Evolutionary conservation across 2,888 invertebrate genomes (phyloP), one percentile per base, ranked within the genome.

Genomic region (Mimas tiliae): DNA sequence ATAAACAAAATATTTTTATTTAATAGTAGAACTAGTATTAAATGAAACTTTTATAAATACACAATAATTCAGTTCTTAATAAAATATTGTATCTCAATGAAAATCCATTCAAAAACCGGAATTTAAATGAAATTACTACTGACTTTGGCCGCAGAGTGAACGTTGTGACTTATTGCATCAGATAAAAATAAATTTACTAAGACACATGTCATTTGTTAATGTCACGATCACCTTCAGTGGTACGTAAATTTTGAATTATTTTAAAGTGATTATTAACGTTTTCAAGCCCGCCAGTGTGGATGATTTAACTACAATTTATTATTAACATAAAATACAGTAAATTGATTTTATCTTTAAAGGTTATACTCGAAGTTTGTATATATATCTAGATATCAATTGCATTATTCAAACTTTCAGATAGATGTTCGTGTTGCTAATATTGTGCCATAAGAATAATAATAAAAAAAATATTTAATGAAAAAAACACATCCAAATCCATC

Each of bases 141-240:
- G 19, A 12, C 6, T 38, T 27, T 16, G 19, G 55, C 19, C 12
- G 38, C 11, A 42, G 38, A 58, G 19, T 42, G 58, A 38, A 58
- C 38, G 19, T 42, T 1, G 19, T 58, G 58, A 58, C 11, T 58
- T 58, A 58, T 58, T 19, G 6, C 38, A 42, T 19, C 11, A 42
- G 58, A 19, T 58, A 42, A 58, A 27, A 58, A 58, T 16, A 12
- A 58, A 58, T 58, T 58, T 58, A 42, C 19, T 38, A 58, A 38
- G 58, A 16, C 58, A 38, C 58, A 58, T 58, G 58, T 14, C 19
- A 64, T 53, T 63, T 58, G 62, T 62, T 47, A 62, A 55, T 47
- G 42, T 4, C 42, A 55, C 7, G 27, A 53, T 52, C 52, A 48
- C 34, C 48, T 63, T 63, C 16, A 33, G 33, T 14, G 19, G 48